phyloP scores from a whole-genome alignment of 2,888 invertebrate species.

The Ophion ellenae region DNA sequence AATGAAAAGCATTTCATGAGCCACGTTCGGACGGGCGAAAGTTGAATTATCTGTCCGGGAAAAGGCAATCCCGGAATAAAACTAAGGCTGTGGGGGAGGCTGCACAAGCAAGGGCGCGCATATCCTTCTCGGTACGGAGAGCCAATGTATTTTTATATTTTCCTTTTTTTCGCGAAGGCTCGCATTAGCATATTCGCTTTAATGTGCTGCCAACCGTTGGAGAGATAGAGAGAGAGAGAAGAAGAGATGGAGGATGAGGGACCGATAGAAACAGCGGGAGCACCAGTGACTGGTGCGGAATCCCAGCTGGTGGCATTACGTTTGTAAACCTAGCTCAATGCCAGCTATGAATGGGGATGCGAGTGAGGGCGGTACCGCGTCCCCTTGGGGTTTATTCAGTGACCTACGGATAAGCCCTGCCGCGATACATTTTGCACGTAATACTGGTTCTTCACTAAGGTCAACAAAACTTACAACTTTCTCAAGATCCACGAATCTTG shows the following conservation, averaged over 20 bases:
- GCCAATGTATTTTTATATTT: slow-evolving; percentile 54
- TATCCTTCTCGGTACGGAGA: slow-evolving; percentile 28
- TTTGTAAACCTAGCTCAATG: slow-evolving; percentile 72
- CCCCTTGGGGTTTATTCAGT: slow-evolving; percentile 76
- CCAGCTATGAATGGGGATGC: slow-evolving; percentile 52
- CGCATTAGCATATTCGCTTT: slow-evolving; percentile 69
- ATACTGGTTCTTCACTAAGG: slow-evolving; percentile 26
- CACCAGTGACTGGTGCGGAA: slow-evolving; percentile 44
- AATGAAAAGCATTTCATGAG: slow-evolving; percentile 42
- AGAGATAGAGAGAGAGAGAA: slow-evolving; percentile 1
- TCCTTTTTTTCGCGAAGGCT: slow-evolving; percentile 34
- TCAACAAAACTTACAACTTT: slow-evolving; percentile 18
- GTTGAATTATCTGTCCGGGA: slow-evolving; percentile 63
- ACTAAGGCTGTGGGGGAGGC: slow-evolving; percentile 25
- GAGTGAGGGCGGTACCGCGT: slow-evolving; percentile 55
- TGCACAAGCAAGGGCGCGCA: slow-evolving; percentile 16
- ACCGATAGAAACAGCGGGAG: slow-evolving; percentile 38
- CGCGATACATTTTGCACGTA: slow-evolving; percentile 49
- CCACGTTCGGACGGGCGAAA: slow-evolving; percentile 51
- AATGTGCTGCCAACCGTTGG: slow-evolving; percentile 66
- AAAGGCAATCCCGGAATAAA: slow-evolving; percentile 58
- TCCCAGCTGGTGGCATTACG: slow-evolving; percentile 64
- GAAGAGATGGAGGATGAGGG: neutral
- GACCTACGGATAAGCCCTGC: slow-evolving; percentile 66
- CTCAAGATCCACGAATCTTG: neutral